Evolutionary conservation across 2,888 invertebrate species (phyloP).

Genomic region (Proisotoma minuta): DNA sequence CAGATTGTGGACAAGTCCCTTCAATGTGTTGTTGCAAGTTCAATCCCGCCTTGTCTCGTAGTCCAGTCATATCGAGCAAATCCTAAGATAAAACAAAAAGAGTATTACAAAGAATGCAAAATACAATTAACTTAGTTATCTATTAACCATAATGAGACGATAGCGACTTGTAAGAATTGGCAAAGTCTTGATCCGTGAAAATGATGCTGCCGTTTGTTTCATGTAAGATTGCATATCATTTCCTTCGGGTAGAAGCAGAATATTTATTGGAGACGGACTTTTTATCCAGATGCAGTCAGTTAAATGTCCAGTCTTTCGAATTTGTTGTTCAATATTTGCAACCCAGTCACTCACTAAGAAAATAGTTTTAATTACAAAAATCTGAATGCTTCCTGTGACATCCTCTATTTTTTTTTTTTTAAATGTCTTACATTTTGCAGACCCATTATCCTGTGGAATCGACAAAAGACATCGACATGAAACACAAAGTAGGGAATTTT

Average conservation of each 20-base stretch:
- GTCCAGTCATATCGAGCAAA: not conserved
- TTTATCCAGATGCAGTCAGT: not conserved
- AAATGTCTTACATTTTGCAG: not conserved
- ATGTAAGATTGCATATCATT: slow-evolving; percentile 2
- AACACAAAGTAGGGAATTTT: slow-evolving; percentile 1
- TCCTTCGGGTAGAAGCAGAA: not conserved
- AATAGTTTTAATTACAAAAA: no score
- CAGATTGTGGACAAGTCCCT: not conserved
- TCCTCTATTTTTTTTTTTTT: no score
- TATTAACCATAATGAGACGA: not conserved
- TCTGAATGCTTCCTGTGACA: no score
- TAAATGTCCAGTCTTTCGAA: not conserved
- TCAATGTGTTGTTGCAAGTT: not conserved
- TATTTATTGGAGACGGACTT: not conserved
- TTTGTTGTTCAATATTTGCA: not conserved
- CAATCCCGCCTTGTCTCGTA: not conserved
- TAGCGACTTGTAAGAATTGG: not conserved
- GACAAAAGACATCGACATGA: not conserved
- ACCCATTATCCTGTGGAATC: not conserved
- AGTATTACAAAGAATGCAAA: not conserved
- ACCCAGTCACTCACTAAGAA: not conserved
- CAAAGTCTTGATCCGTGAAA: not conserved
- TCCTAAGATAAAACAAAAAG: not conserved
- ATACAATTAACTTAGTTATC: not conserved
- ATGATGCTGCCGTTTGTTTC: not conserved